Evolutionary conservation across 2,797 vertebrate genomes (phyloP).

Genomic region (Myiothlypis chrysogaster): DNA sequence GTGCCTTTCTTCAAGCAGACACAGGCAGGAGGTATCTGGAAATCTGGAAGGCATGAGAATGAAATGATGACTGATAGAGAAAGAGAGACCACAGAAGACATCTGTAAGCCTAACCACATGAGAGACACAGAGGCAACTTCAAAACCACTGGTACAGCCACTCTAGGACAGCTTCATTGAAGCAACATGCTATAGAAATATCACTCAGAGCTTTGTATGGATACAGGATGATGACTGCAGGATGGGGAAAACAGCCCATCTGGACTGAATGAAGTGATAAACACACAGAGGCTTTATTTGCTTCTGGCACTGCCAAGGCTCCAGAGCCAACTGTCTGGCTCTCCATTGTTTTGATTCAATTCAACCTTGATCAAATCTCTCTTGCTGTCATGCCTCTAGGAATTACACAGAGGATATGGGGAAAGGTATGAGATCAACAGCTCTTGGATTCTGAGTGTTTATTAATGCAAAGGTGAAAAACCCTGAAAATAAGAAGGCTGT

Average conservation of each 20-base stretch:
- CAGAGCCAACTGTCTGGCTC: slow-evolving; percentile 20
- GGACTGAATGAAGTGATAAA: slow-evolving; percentile 54
- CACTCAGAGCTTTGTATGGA: neutral
- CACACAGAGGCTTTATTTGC: neutral
- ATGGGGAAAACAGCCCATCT: slow-evolving; percentile 25
- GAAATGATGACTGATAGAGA: slow-evolving; percentile 51
- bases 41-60: slow-evolving; percentile 62
- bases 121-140: slow-evolving; percentile 63
- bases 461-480: neutral
- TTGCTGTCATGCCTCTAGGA: neutral
- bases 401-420: neutral
- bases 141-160: slow-evolving; percentile 48
- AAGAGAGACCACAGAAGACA: slow-evolving; percentile 51
- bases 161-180: slow-evolving; percentile 60
- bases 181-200: slow-evolving; percentile 36
- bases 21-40: slow-evolving; percentile 53
- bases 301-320: slow-evolving; percentile 10
- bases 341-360: neutral
- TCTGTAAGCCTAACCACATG: slow-evolving; percentile 62
- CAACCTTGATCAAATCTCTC: neutral
- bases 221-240: slow-evolving; percentile 23
- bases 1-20: slow-evolving; percentile 38
- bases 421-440: neutral
- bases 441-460: neutral
- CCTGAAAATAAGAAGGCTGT: neutral